phyloP scores from a whole-genome alignment of 2,113 vertebrate genomes.

The Semicossyphus pulcher region DNA sequence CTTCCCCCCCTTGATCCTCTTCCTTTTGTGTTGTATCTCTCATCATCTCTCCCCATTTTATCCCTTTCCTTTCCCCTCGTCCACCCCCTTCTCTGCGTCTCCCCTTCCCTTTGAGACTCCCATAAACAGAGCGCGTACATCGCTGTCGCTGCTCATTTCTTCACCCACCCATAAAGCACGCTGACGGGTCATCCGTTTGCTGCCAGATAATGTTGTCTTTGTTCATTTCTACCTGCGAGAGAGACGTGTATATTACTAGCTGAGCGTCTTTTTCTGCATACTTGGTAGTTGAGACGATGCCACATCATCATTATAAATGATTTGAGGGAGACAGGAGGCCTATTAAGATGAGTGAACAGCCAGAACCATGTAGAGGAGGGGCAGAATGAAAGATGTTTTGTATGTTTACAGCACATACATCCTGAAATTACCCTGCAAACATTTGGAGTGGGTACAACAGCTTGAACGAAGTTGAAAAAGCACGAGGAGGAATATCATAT shows the following conservation, averaged over 20 bases:
- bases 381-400: background rate
- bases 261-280: background rate
- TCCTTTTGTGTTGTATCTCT: slow-evolving; percentile 35
- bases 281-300: slow-evolving; percentile 19
- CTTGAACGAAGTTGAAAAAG: background rate
- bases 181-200: slow-evolving; percentile 56
- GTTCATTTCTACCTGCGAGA: slow-evolving; percentile 55
- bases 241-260: slow-evolving; percentile 47
- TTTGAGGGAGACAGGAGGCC: background rate
- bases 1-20: background rate
- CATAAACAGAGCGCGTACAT: slow-evolving; percentile 60
- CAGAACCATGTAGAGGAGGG: background rate
- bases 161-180: slow-evolving; percentile 44
- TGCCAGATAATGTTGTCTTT: slow-evolving; percentile 64
- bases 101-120: slow-evolving; percentile 36
- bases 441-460: background rate
- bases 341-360: slow-evolving; percentile 20
- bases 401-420: background rate
- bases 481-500: too few relatives aligned
- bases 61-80: slow-evolving; percentile 9
- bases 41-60: slow-evolving; percentile 15
- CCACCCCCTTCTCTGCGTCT: slow-evolving; percentile 1
- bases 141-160: slow-evolving; percentile 66
- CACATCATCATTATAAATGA: slow-evolving; percentile 39
- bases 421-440: background rate